Evolutionary conservation across 2,113 vertebrate genomes (phyloP).

Genomic region (Pteropus alecto): DNA sequence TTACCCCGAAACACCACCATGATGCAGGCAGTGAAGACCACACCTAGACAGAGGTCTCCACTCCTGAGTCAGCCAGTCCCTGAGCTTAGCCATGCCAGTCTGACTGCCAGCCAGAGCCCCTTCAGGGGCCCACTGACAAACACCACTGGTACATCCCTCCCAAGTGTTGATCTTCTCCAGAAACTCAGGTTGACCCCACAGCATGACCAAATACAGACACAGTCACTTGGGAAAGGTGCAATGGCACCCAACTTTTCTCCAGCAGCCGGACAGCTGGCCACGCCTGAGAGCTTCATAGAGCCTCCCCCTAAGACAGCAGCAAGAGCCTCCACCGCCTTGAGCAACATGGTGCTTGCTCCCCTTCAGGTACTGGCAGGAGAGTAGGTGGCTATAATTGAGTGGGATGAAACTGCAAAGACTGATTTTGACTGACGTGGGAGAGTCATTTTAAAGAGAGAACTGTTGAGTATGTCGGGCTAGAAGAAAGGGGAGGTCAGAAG

Average conservation of each 20-base stretch:
- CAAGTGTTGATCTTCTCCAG: slow-evolving; percentile 87
- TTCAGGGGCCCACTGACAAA: slow-evolving; percentile 79
- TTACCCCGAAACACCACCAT: slow-evolving; percentile 80
- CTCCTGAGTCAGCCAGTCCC: slow-evolving; percentile 82
- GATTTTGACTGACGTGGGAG: neutral
- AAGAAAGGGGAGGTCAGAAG: neutral
- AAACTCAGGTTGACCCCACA: slow-evolving; percentile 89
- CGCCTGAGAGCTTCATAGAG: slow-evolving; percentile 95
- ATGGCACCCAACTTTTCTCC: slow-evolving; percentile 88
- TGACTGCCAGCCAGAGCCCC: slow-evolving; percentile 73
- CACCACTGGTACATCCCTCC: slow-evolving; percentile 80
- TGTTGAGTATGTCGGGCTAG: neutral
- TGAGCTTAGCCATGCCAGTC: slow-evolving; percentile 79
- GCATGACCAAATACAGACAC: slow-evolving; percentile 83
- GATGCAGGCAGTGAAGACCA: slow-evolving; percentile 83
- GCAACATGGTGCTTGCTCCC: slow-evolving; percentile 82
- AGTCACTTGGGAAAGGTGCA: slow-evolving; percentile 86
- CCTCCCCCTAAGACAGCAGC: slow-evolving; percentile 80
- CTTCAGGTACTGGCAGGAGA: slow-evolving; percentile 83
- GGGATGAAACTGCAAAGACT: neutral
- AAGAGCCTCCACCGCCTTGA: slow-evolving; percentile 73
- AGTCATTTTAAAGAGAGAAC: neutral
- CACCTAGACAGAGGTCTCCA: slow-evolving; percentile 86
- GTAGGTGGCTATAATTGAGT: neutral
- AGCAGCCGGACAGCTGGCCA: slow-evolving; percentile 86